These are phyloP conservation scores for Perodicticus potto DNA, from an alignment of 2,797 vertebrate species.

Conservation along the genomic window DNA sequence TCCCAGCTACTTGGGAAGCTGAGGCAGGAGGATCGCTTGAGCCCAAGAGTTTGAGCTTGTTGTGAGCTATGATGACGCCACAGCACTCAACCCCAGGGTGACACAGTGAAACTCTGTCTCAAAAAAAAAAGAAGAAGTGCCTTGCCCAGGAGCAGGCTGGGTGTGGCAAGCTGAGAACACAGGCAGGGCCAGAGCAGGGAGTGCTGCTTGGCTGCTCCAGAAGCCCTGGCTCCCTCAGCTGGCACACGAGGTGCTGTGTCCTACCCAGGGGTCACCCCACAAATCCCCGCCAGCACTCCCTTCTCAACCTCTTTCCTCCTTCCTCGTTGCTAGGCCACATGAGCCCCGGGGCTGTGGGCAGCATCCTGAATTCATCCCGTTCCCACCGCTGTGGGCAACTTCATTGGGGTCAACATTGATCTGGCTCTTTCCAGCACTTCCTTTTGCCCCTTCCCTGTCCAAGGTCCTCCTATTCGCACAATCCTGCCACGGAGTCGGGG, in stretches of 20 bases:
- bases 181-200: neutral
- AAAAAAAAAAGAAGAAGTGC: no score
- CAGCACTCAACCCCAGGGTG: no score
- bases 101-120: no score
- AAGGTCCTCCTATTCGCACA: neutral
- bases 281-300: neutral
- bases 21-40: no score
- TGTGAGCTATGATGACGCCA: no score
- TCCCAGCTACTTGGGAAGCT: no score
- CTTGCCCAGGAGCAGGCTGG: neutral
- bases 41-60: no score
- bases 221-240: neutral
- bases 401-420: conserved; percentile 54
- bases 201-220: neutral
- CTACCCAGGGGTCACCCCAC: neutral
- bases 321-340: neutral
- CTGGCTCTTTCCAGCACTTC: conserved; percentile 27
- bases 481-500: neutral
- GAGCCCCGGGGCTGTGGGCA: neutral
- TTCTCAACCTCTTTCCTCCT: conserved; percentile 18
- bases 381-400: neutral
- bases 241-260: neutral
- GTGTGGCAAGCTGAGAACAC: neutral
- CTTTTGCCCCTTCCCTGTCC: neutral
- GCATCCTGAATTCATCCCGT: neutral